These are phyloP conservation scores for mouse (Mus musculus) DNA, from an alignment of 2,113 vertebrate genomes.

Conservation along the genomic window DNA sequence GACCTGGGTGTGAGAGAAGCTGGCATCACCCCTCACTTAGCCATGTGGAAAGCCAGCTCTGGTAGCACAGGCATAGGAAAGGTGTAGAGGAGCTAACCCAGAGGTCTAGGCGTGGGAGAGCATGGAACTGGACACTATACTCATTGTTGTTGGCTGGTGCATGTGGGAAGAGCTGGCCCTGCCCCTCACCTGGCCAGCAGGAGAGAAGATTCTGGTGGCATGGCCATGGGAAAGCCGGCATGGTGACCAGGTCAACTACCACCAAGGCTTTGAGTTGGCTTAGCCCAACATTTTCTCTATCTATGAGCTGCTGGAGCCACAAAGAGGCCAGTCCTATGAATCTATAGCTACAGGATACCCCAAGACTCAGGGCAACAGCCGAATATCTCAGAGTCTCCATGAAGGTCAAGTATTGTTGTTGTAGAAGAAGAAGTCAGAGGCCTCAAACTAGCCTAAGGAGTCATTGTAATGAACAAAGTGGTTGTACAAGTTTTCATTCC, in stretches of 20 bases:
- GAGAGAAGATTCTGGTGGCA: not conserved
- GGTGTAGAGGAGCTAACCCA: not conserved
- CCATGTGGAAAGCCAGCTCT: no score
- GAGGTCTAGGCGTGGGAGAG: not conserved
- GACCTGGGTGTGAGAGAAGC: not conserved
- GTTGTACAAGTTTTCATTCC: no score
- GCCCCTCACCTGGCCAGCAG: not conserved
- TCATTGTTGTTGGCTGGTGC: not conserved
- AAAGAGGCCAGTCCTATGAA: no score
- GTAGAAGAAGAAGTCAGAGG: not conserved
- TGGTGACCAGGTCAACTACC: not conserved
- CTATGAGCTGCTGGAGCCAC: not conserved
- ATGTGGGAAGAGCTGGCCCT: not conserved
- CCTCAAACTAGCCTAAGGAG: not conserved
- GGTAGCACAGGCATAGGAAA: no score
- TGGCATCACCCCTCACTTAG: not conserved
- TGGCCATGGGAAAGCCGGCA: not conserved
- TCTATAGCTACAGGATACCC: not conserved
- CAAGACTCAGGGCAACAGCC: not conserved
- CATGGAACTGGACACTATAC: not conserved
- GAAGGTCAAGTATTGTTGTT: no score
- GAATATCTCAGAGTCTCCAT: not conserved
- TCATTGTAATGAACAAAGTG: not conserved
- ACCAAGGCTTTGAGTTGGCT: not conserved
- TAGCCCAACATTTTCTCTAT: not conserved